phyloP scores from a whole-genome alignment of 2,888 invertebrate genomes.

The Coelopa pilipes region DNA sequence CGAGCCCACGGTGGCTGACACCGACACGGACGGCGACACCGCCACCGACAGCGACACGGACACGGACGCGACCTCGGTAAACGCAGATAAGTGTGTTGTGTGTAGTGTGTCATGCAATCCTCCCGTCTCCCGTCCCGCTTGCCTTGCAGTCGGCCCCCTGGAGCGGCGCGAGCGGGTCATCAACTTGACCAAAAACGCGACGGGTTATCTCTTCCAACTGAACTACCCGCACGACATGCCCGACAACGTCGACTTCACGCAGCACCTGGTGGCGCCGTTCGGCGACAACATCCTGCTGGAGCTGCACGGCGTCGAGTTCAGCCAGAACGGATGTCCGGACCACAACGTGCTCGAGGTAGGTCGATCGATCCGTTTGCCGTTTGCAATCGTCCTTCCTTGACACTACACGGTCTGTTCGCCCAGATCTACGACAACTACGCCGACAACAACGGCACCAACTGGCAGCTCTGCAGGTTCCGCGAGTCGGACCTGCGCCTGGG shows the following conservation, averaged over 20 bases:
- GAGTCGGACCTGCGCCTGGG: constrained; percentile 45
- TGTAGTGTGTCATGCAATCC: constrained; percentile 17
- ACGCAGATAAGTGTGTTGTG: not conserved
- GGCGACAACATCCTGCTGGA: constrained; percentile 70
- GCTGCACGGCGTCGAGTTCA: constrained; percentile 67
- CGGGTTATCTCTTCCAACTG: constrained; percentile 69
- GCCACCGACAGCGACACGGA: not conserved
- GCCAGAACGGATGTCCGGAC: constrained; percentile 67
- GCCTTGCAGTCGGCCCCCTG: constrained; percentile 56
- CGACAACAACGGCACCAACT: constrained; percentile 76
- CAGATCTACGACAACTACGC: constrained; percentile 77
- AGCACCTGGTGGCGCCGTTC: constrained; percentile 71
- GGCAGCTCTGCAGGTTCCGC: constrained; percentile 72
- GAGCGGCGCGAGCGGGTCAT: constrained; percentile 68
- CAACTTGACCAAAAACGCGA: constrained; percentile 65
- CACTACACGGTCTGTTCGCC: not conserved
- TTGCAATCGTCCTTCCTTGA: not conserved
- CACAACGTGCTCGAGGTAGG: constrained; percentile 70
- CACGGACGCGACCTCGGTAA: not conserved
- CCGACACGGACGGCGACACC: not conserved
- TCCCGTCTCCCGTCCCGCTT: not conserved
- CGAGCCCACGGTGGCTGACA: not conserved
- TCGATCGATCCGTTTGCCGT: not conserved
- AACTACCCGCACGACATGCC: constrained; percentile 72
- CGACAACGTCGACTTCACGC: constrained; percentile 69